Evolutionary conservation across 2,797 vertebrate genomes (phyloP).

Genomic region (Urophycis tenuis): DNA sequence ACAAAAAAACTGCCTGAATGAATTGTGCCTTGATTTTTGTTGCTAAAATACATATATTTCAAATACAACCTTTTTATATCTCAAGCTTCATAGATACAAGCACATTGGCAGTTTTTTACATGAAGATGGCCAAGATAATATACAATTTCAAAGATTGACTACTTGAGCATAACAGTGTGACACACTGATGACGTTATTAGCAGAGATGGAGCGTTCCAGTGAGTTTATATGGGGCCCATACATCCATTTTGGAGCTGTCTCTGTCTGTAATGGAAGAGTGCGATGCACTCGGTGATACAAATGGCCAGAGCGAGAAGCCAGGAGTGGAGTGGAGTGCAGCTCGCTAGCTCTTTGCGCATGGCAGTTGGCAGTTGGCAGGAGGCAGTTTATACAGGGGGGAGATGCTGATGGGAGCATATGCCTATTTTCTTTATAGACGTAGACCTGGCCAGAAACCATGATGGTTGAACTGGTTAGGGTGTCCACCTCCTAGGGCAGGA

Average conservation of each 20-base stretch:
- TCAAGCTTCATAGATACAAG: neutral
- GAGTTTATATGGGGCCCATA: neutral
- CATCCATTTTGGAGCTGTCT: neutral
- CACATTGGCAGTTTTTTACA: neutral
- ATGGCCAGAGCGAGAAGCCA: neutral
- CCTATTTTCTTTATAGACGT: neutral
- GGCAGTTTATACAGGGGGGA: neutral
- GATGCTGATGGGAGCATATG: neutral
- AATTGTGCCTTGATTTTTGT: neutral
- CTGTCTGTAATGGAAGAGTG: neutral
- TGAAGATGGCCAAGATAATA: neutral
- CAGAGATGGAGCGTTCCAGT: neutral
- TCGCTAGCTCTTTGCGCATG: neutral
- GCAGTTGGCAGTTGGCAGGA: neutral
- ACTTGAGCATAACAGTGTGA: neutral
- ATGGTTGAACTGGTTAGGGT: neutral
- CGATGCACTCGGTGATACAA: neutral
- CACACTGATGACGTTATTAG: neutral
- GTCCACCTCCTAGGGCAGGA: neutral
- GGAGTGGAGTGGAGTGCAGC: neutral
- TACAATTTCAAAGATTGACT: neutral
- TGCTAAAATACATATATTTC: neutral
- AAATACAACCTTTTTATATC: neutral
- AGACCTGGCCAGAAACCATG: neutral
- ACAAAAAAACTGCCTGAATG: too few species aligned